Percentiles rank a stretch among this genome's conserved stretches.
These are phyloP conservation scores for Apamea epomidion DNA, from an alignment of 2,888 invertebrate genomes.

Conservation along the genomic window DNA sequence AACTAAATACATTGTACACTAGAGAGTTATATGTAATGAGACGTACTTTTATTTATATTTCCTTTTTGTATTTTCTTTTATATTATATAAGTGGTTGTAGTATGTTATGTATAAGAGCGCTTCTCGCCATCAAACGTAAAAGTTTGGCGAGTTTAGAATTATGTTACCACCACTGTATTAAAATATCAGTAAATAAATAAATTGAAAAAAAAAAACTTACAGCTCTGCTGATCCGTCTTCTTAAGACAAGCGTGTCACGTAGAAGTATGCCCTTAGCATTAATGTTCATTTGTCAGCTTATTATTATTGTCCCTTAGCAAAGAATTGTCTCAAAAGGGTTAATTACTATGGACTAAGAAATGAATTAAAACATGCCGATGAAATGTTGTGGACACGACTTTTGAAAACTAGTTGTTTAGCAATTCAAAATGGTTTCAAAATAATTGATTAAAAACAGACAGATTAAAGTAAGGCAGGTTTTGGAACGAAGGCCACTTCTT, in stretches of 20 bases:
- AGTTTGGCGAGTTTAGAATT: too few species aligned
- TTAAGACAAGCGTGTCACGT: conserved; percentile 47
- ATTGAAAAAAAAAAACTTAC: too few species aligned
- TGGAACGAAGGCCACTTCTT: too few species aligned
- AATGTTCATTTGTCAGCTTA: conserved; percentile 79
- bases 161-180: too few species aligned
- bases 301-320: conserved; percentile 85
- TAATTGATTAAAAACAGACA: background rate
- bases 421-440: background rate
- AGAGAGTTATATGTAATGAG: too few species aligned
- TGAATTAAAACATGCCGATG: conserved; percentile 81
- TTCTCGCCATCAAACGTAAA: too few species aligned
- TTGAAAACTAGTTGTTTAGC: background rate
- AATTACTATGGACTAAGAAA: conserved; percentile 87
- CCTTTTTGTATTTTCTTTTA: too few species aligned
- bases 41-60: too few species aligned
- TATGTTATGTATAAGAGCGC: too few species aligned
- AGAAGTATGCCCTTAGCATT: conserved; percentile 63
- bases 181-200: too few species aligned
- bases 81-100: too few species aligned
- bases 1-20: too few species aligned
- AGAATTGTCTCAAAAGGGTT: conserved; percentile 86
- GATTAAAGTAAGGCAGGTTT: background rate
- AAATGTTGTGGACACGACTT: conserved; percentile 71
- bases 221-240: conserved; percentile 6